Evolutionary conservation across 2,797 vertebrate species (phyloP).

Genomic region (Nothura maculosa): DNA sequence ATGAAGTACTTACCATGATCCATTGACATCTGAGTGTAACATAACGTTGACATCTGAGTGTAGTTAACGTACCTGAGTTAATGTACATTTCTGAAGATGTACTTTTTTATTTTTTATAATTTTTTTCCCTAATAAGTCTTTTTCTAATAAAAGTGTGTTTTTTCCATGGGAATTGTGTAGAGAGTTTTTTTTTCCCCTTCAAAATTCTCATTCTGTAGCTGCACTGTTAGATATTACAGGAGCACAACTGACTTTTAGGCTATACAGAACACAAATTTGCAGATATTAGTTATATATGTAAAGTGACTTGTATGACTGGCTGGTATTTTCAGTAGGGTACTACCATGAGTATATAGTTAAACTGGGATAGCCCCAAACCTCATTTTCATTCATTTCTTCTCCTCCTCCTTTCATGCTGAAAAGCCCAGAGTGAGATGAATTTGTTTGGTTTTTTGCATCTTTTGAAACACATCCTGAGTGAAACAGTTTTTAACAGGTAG

Average conservation of each 20-base stretch:
- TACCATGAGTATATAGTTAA: neutral
- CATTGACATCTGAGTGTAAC: neutral
- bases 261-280: neutral
- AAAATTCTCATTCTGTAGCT: neutral
- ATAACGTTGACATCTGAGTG: neutral
- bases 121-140: too few relatives aligned
- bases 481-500: neutral
- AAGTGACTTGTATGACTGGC: neutral
- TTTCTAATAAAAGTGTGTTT: neutral
- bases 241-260: neutral
- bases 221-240: neutral
- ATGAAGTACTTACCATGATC: neutral
- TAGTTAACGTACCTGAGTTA: neutral
- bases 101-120: too few relatives aligned
- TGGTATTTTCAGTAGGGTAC: neutral
- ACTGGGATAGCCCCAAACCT: neutral
- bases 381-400: neutral
- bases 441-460: neutral
- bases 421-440: neutral
- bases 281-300: fast-evolving
- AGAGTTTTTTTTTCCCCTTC: neutral
- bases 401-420: neutral
- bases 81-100: neutral
- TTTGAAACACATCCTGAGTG: neutral
- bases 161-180: neutral